Percentiles rank a stretch among this genome's conserved stretches.
These are phyloP conservation scores for Campoletis raptor DNA, from an alignment of 2,888 invertebrate species.

Conservation along the genomic window DNA sequence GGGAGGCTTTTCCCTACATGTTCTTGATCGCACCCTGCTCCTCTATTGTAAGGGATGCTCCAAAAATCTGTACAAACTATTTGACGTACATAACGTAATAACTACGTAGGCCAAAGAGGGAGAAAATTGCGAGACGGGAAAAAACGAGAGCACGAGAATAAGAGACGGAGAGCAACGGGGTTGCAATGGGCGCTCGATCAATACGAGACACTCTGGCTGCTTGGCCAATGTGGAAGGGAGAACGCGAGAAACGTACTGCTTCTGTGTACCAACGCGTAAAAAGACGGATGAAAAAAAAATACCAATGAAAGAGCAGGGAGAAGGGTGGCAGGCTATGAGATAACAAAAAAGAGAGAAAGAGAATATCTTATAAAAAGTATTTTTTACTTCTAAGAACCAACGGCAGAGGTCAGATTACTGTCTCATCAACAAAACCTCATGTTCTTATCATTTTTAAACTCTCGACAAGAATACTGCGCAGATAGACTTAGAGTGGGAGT, in stretches of 20 bases:
- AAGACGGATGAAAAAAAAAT: conserved; percentile 38
- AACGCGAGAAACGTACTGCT: conserved; percentile 49
- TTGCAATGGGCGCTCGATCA: conserved; percentile 77
- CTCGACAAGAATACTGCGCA: not conserved
- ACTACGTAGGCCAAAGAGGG: not conserved
- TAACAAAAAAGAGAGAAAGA: conserved; percentile 49
- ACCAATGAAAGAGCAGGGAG: not conserved
- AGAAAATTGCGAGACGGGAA: conserved; percentile 38
- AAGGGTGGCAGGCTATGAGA: conserved; percentile 52
- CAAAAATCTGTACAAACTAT: not conserved
- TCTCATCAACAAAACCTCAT: not conserved
- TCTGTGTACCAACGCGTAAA: conserved; percentile 34
- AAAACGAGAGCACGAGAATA: conserved; percentile 60
- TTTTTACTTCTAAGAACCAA: not conserved
- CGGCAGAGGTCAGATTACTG: not conserved
- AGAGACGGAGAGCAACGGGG: conserved; percentile 69
- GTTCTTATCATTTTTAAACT: not conserved
- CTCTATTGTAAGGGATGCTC: not conserved
- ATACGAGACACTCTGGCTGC: conserved; percentile 79
- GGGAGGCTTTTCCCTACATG: not conserved
- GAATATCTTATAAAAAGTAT: not conserved
- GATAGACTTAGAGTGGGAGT: not conserved
- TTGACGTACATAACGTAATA: conserved; percentile 41
- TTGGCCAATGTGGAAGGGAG: conserved; percentile 64
- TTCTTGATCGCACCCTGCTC: not conserved